Evolutionary conservation across 2,888 invertebrate species (phyloP), one percentile per base, ranked within the genome.

Genomic region (Tolmerus cingulatus): DNA sequence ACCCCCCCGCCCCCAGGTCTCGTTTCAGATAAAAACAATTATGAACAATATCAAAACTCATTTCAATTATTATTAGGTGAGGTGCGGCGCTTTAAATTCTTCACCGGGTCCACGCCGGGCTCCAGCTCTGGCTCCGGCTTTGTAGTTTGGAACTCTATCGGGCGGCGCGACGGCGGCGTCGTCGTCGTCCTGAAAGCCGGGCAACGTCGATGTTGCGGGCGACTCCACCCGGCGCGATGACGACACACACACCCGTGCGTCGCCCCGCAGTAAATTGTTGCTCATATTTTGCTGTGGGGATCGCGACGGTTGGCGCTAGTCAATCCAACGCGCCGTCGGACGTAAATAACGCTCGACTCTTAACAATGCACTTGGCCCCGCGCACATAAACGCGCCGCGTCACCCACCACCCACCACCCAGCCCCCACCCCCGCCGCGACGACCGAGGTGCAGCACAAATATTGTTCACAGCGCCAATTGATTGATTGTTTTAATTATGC

Each of bases 401-500:
- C 12, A 5, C 2, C 43, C 43, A 46, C 4, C 43, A 1, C 16
- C 43, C 43, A 16, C 1, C 30, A n/a, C 27, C 8, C 30, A 7
- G 1, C 34, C 86, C 34, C 27, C 43, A 12, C 46, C 46, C n/a
- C 43, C 79, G 57, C 19, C 19, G 66, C 82, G 30, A 19, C 66
- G 9, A 23, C 51, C 51, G 81, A 81, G 55, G 55, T 81, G 81
- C 81, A 81, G 81, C 66, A 40, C 82, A 82, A 87, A 87, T 87
- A 87, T 74, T 87, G 85, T 77, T 57, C 85, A 77, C 84, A 77
- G 57, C 82, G 79, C 30, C 86, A 85, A 85, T 86, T 87, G 87
- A 87, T 86, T 87, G 87, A 87, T 87, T 87, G 87, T 87, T 87
- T 87, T 87, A 87, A 87, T 87, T 87, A 87, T 87, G 85, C 79